A percentile compares a stretch with the other conserved stretches of the same genome.
Evolutionary conservation across 2,888 invertebrate genomes (phyloP).

Genomic region (Molanna angustata): DNA sequence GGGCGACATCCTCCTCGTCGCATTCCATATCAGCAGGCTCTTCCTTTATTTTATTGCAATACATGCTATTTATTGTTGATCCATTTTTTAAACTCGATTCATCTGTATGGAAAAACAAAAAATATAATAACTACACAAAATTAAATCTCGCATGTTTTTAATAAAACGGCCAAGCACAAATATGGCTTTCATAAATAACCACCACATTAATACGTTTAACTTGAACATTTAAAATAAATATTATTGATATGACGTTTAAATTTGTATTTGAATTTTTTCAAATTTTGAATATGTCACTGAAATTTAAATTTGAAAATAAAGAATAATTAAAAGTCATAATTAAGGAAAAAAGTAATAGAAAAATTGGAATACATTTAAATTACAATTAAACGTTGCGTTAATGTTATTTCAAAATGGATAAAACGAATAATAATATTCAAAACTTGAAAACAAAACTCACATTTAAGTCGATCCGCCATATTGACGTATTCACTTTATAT

Average conservation of each 20-base stretch:
- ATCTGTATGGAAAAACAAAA: slow-evolving; percentile 17
- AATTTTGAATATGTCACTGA: slow-evolving; percentile 51
- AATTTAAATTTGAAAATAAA: slow-evolving; percentile 35
- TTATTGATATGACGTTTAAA: slow-evolving; percentile 28
- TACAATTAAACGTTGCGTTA: background rate
- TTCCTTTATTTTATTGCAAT: slow-evolving; percentile 48
- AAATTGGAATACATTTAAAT: slow-evolving; percentile 7
- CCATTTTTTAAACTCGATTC: slow-evolving; percentile 47
- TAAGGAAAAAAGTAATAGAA: slow-evolving; percentile 1
- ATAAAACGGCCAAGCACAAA: too few relatives aligned
- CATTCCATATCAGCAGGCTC: slow-evolving; percentile 63
- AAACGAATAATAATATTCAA: slow-evolving; percentile 39
- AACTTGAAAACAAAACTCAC: slow-evolving; percentile 58
- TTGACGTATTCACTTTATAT: slow-evolving; percentile 55
- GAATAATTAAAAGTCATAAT: slow-evolving; percentile 21
- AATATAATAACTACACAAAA: too few relatives aligned
- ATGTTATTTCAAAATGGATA: slow-evolving; percentile 28
- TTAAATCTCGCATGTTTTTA: too few relatives aligned
- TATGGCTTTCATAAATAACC: background rate
- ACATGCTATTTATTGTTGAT: slow-evolving; percentile 35
- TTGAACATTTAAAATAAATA: slow-evolving; percentile 19
- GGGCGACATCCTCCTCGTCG: slow-evolving; percentile 65
- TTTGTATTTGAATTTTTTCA: slow-evolving; percentile 52
- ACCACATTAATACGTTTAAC: background rate
- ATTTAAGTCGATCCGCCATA: slow-evolving; percentile 79